Percentiles rank a stretch among this genome's conserved stretches.
Conservation (phyloP, 2,888 invertebrate species). For the Philereme transversata region DNA sequence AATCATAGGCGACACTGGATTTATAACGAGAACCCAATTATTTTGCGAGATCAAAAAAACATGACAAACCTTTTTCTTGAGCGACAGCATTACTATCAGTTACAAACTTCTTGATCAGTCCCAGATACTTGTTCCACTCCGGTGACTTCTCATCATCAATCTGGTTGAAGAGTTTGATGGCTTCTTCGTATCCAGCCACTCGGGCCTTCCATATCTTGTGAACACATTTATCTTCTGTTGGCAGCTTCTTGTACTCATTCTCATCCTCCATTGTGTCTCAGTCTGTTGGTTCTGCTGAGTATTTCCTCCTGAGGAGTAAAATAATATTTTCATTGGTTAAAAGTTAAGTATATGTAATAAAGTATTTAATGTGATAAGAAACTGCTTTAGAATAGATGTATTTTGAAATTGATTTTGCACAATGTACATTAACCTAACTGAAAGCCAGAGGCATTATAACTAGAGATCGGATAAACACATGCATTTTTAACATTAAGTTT, state of each 20-base stretch:
- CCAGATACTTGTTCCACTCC: constrained; percentile 96
- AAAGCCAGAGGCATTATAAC: too few relatives aligned
- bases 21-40: too few relatives aligned
- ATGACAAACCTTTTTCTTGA: constrained; percentile 92
- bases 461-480: too few relatives aligned
- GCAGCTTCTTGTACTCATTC: constrained; percentile 93
- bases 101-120: constrained; percentile 97
- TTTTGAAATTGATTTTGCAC: too few relatives aligned
- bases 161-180: constrained; percentile 93
- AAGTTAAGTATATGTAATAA: too few relatives aligned
- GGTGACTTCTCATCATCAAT: constrained; percentile 96
- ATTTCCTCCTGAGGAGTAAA: constrained; percentile 26
- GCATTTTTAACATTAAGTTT: too few relatives aligned
- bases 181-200: constrained; percentile 96
- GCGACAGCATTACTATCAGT: constrained; percentile 97
- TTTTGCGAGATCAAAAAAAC: not conserved
- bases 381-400: too few relatives aligned
- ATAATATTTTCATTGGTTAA: not conserved
- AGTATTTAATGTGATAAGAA: too few relatives aligned
- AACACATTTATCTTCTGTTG: constrained; percentile 94
- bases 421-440: too few relatives aligned
- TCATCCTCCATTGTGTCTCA: constrained; percentile 89
- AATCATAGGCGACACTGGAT: too few relatives aligned
- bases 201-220: constrained; percentile 99
- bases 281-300: constrained; percentile 35